Evolutionary conservation across 1,140 invertebrate species (phyloP).

Genomic region (Pogonus chalceus): DNA sequence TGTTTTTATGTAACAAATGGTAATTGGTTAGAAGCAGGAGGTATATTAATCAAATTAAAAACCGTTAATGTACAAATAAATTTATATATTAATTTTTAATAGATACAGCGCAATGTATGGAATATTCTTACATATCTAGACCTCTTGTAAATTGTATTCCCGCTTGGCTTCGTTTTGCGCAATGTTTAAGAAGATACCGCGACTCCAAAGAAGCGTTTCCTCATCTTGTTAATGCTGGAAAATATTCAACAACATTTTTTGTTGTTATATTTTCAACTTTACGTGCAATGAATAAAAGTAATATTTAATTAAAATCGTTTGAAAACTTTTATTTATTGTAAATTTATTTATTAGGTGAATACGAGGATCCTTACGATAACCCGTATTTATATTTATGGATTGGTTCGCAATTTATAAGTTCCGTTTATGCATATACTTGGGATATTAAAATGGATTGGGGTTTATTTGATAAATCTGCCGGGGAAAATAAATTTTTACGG

Average conservation of each 20-base stretch:
- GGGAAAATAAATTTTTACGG: constrained; percentile 69
- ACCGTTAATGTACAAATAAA: background rate
- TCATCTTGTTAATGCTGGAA: constrained; percentile 66
- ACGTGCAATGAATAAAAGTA: constrained; percentile 26
- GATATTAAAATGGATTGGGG: constrained; percentile 99
- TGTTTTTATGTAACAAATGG: constrained; percentile 49
- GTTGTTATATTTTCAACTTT: constrained; percentile 29
- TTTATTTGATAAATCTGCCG: constrained; percentile 76
- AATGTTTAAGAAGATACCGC: constrained; percentile 68
- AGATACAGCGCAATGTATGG: constrained; percentile 38
- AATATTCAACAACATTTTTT: constrained; percentile 36
- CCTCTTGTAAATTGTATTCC: constrained; percentile 66
- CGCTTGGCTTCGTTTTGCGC: constrained; percentile 80
- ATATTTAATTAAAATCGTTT: constrained; percentile 7
- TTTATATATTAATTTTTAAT: background rate
- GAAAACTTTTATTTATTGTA: background rate
- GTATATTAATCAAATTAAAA: constrained; percentile 20
- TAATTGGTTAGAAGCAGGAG: constrained; percentile 34
- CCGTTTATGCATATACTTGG: constrained; percentile 84
- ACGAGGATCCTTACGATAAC: constrained; percentile 52
- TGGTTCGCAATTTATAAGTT: constrained; percentile 60
- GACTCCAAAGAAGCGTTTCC: constrained; percentile 54
- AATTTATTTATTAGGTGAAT: constrained; percentile 50
- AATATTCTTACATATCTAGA: constrained; percentile 37
- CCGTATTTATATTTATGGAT: constrained; percentile 78